These are phyloP conservation scores for Lophotis ruficrista DNA, from an alignment of 2,113 vertebrate species.

Conservation along the genomic window DNA sequence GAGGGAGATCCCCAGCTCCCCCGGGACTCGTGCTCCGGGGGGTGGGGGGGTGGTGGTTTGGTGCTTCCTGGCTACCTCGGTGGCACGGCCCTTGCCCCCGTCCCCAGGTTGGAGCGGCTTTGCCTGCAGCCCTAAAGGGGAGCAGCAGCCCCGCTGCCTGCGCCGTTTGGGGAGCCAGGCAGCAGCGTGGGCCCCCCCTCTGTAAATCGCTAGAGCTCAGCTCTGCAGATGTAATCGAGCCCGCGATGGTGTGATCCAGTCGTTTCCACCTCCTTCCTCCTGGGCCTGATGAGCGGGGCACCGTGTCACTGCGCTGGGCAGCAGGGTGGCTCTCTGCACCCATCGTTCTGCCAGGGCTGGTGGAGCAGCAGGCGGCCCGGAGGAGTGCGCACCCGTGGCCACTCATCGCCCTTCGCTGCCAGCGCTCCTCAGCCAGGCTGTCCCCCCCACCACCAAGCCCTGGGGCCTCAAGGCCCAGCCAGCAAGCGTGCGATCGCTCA, in stretches of 20 bases:
- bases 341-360: not conserved
- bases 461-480: no score
- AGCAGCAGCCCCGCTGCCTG: not conserved
- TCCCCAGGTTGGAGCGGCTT: not conserved
- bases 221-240: not conserved
- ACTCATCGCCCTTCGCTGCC: not conserved
- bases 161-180: accelerated
- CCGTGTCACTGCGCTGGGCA: not conserved
- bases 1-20: not conserved
- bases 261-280: not conserved
- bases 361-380: not conserved
- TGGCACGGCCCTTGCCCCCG: no score
- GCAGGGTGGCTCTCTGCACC: not conserved
- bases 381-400: not conserved
- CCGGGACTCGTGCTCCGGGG: not conserved
- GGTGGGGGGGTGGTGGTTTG: not conserved
- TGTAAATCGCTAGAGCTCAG: not conserved
- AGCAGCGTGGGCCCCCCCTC: accelerated
- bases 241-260: accelerated
- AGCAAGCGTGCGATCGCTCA: no score
- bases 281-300: accelerated
- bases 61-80: not conserved
- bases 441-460: no score
- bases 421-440: not conserved
- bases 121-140: accelerated